A percentile compares a stretch with the other conserved stretches of the same genome.
phyloP scores from a whole-genome alignment of 2,113 vertebrate genomes.

The Macrotis lagotis region DNA sequence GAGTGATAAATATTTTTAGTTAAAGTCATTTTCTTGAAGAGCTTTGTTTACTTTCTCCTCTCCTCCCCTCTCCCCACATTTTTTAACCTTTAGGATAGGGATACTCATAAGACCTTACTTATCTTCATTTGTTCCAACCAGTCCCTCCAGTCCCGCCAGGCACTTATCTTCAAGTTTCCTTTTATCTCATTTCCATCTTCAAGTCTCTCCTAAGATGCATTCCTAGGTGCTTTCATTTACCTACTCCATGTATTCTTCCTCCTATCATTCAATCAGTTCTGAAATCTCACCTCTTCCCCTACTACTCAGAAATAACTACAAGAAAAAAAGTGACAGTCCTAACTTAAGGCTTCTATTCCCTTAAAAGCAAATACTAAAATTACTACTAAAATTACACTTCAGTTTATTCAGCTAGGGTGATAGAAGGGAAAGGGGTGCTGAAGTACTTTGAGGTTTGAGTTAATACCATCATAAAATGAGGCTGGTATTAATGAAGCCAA shows the following conservation, averaged over 20 bases:
- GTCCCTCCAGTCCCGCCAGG: not conserved
- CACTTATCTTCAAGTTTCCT: not conserved
- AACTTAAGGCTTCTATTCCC: not conserved
- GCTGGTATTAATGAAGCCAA: not conserved
- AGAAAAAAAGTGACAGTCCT: not conserved
- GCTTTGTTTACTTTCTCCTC: not conserved
- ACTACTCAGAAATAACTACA: constrained; percentile 8
- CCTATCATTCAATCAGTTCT: constrained; percentile 3
- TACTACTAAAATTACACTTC: not conserved
- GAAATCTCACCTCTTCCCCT: not conserved
- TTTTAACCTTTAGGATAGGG: not conserved
- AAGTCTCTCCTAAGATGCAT: constrained; percentile 36
- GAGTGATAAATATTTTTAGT: not conserved
- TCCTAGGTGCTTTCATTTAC: not conserved
- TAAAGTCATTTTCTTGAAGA: not conserved
- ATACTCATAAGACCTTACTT: not conserved
- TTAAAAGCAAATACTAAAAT: not conserved
- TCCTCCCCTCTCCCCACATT: not conserved
- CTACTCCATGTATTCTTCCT: not conserved
- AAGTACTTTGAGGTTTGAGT: not conserved
- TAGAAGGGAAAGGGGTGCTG: not conserved
- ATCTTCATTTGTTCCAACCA: not conserved
- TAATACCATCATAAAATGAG: not conserved
- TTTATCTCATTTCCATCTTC: not conserved
- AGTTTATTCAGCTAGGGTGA: not conserved